Evolutionary conservation across 1,140 invertebrate species (phyloP), one percentile per base, ranked within the genome.

Genomic region (Leptonema lineaticorne): DNA sequence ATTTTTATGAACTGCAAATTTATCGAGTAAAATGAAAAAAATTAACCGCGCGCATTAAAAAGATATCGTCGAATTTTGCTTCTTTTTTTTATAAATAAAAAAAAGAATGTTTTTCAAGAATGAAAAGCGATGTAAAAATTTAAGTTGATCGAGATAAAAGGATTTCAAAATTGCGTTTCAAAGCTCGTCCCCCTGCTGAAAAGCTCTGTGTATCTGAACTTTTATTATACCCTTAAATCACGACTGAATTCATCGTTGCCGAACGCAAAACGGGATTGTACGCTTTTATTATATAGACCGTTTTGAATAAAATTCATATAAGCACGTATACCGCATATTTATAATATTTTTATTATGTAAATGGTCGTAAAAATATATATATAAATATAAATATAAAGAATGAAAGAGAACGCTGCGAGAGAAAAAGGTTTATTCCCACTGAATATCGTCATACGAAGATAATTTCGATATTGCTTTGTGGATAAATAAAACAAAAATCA

Each of bases 261-360:
- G 50, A 53, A 53, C 50, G 50, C 50, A 16, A 9, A 11, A 41
- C 37, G 37, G 37, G 37, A 41, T 41, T 41, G 37, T 41, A 16
- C 37, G 37, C 37, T 41, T 41, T 41, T 41, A 41, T 41, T 41
- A 41, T n/a, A n/a, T 41, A 41, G 50, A 53, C 22, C 50, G 50
- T 14, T 53, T 53, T 53, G 50, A 53, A 53, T 53, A 53, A 53
- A 22, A 53, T 53, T 53, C 50, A 24, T 53, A 26, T 53, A 24
- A 7, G 50, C 50, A 53, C 50, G 50, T 53, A 41, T 41, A 41
- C 37, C 37, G 50, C 50, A 53, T 22, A 53, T 53, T 53, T 26
- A 53, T 53, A 53, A 53, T 53, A 26, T 53, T 53, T 53, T 53
- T 53, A 53, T 53, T 53, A 53, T 53, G 50, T 22, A 53, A 53